Evolutionary conservation across 2,113 vertebrate genomes (phyloP).

Genomic region (Noturus placidus): DNA sequence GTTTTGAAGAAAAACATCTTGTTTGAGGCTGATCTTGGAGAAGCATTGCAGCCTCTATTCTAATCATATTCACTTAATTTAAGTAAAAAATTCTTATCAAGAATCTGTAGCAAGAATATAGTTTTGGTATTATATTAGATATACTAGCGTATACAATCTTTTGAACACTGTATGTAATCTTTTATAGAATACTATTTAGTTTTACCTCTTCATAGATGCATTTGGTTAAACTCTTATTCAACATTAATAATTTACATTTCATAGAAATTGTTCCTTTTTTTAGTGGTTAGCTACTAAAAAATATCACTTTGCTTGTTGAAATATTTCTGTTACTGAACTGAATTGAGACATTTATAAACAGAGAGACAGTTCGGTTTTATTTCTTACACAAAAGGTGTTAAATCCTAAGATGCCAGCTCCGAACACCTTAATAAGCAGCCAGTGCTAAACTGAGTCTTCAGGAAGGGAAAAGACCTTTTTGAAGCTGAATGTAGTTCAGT

Average conservation of each 20-base stretch:
- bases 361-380: neutral
- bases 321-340: neutral
- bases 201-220: neutral
- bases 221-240: neutral
- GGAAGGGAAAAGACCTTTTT: conserved; percentile 20
- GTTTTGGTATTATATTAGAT: neutral
- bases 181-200: neutral
- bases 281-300: neutral
- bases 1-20: conserved; percentile 13
- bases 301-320: neutral
- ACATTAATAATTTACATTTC: neutral
- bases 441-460: conserved; percentile 5
- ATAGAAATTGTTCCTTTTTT: neutral
- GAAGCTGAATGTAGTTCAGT: conserved; percentile 17
- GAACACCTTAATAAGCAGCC: conserved; percentile 25
- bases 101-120: neutral
- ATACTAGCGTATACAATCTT: neutral
- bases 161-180: neutral
- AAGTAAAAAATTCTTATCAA: neutral
- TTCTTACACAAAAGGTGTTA: neutral
- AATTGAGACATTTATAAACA: neutral
- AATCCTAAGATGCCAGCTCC: conserved; percentile 15
- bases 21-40: neutral
- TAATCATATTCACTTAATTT: neutral
- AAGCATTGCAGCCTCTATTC: neutral